Conservation (phyloP, 2,888 invertebrate species). For the Raillietiella orientalis region DNA sequence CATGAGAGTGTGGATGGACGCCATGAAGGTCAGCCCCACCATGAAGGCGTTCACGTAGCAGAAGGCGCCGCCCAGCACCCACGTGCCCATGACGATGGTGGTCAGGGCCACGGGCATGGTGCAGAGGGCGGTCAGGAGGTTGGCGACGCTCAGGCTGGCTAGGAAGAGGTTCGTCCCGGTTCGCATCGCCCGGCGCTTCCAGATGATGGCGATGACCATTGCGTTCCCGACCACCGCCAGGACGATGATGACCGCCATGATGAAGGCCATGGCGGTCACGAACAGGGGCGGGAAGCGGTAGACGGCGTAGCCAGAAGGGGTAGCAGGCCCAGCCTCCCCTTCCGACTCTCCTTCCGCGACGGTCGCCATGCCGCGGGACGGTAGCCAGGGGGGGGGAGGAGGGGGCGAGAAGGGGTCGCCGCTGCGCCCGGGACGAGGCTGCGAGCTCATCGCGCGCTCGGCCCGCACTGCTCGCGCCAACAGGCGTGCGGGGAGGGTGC, state of each 20-base stretch:
- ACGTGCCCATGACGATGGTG: constrained; percentile 12
- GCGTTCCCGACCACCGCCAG: constrained; percentile 13
- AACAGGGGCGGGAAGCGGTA: constrained; percentile 6
- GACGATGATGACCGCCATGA: constrained; percentile 11
- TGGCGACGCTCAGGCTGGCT: constrained; percentile 14
- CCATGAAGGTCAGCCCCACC: constrained; percentile 13
- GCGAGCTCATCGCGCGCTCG: too few relatives aligned
- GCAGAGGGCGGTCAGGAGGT: constrained; percentile 13
- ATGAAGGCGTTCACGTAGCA: constrained; percentile 15
- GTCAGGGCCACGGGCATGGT: constrained; percentile 14
- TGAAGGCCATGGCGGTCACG: constrained; percentile 10
- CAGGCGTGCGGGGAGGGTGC: too few relatives aligned
- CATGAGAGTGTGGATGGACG: constrained; percentile 16
- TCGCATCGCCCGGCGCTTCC: constrained; percentile 14
- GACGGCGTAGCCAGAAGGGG: too few relatives aligned
- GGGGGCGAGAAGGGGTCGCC: too few relatives aligned
- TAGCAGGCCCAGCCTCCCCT: too few relatives aligned
- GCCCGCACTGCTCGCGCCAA: too few relatives aligned
- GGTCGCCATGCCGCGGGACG: too few relatives aligned
- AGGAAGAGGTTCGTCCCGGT: constrained; percentile 16
- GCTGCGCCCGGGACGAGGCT: too few relatives aligned
- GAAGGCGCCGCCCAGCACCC: constrained; percentile 12
- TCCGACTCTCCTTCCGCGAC: too few relatives aligned
- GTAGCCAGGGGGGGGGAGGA: too few relatives aligned
- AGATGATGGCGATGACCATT: constrained; percentile 14